Percentiles rank a stretch among this genome's conserved stretches.
Conservation (phyloP, 1,140 invertebrate genomes). For the Platorchestia sp. region DNA sequence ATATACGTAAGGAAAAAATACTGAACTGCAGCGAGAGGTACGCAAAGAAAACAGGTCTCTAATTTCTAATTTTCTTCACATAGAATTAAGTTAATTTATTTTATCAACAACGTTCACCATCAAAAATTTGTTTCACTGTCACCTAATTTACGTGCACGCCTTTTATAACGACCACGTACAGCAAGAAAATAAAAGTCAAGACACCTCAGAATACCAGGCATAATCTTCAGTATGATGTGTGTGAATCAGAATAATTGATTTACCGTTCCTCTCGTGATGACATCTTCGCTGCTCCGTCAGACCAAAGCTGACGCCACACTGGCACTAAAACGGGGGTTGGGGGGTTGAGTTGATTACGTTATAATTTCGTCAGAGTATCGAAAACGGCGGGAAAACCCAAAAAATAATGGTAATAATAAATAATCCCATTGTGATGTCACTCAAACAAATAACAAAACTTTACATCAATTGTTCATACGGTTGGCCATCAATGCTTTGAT, state of each 20-base stretch:
- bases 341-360: no score
- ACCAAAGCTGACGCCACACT: background rate
- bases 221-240: background rate
- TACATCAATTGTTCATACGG: no score
- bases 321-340: no score
- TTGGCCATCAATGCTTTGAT: no score
- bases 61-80: background rate
- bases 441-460: no score
- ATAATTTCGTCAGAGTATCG: no score
- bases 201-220: background rate
- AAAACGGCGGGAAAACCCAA: no score
- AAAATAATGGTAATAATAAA: no score
- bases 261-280: no score
- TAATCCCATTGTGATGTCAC: no score
- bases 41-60: slow-evolving; percentile 17
- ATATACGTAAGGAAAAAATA: background rate
- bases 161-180: background rate
- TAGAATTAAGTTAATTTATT: background rate
- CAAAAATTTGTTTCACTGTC: background rate
- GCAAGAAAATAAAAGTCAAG: background rate
- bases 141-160: background rate
- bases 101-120: background rate
- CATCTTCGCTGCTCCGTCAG: no score
- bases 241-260: no score
- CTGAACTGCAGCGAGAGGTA: background rate